These are phyloP conservation scores for Charadrius vociferus DNA, from an alignment of 2,113 vertebrate genomes.

Conservation along the genomic window DNA sequence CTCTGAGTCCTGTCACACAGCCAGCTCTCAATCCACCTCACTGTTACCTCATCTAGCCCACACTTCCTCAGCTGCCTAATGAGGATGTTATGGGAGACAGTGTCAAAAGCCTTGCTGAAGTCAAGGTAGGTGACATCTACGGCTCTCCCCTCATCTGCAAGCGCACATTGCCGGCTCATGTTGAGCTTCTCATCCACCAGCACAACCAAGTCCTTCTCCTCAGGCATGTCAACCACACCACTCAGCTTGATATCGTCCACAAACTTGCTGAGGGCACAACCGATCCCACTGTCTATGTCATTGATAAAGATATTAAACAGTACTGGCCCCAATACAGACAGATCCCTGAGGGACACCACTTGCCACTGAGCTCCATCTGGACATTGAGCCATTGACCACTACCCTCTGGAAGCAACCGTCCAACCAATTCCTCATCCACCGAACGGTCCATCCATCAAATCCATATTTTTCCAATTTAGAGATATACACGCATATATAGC, in stretches of 20 bases:
- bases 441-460: background rate
- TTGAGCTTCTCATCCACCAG: too few relatives aligned
- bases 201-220: too few relatives aligned
- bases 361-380: background rate
- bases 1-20: too few relatives aligned
- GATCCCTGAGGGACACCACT: background rate
- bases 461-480: background rate
- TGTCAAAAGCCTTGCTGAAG: too few relatives aligned
- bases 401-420: background rate
- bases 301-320: background rate
- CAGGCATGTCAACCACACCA: background rate
- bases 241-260: too few relatives aligned
- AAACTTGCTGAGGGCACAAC: background rate
- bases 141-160: too few relatives aligned
- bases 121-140: too few relatives aligned
- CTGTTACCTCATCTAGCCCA: too few relatives aligned
- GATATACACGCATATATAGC: background rate
- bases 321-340: background rate
- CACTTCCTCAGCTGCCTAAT: too few relatives aligned
- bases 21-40: too few relatives aligned
- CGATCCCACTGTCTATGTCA: background rate
- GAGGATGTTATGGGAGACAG: too few relatives aligned
- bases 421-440: background rate
- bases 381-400: background rate
- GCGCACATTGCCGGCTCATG: too few relatives aligned